Evolutionary conservation across 1,140 invertebrate genomes (phyloP).

Genomic region (Pseudomyrmex dendroicus): DNA sequence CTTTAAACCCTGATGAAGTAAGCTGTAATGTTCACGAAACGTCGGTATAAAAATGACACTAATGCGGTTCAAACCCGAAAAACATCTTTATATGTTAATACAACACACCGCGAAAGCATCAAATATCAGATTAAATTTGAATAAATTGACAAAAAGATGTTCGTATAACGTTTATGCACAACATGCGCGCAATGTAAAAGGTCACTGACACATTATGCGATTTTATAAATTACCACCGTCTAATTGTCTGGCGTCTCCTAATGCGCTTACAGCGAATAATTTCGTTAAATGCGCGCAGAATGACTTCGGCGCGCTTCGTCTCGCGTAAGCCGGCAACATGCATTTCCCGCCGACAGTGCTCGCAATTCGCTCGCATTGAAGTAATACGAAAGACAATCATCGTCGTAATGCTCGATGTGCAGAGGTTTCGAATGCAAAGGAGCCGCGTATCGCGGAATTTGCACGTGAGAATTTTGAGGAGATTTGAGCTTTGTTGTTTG

Average conservation of each 20-base stretch:
- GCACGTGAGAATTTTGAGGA: constrained; percentile 15
- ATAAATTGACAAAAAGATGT: too few relatives aligned
- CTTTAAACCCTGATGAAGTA: too few relatives aligned
- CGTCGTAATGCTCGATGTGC: not conserved
- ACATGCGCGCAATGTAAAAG: not conserved
- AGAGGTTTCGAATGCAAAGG: constrained; percentile 1
- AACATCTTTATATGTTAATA: too few relatives aligned
- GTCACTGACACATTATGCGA: not conserved
- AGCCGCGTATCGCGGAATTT: constrained; percentile 30
- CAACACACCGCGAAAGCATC: too few relatives aligned
- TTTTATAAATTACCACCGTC: constrained; percentile 1
- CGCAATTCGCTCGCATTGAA: constrained; percentile 31
- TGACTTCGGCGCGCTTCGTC: constrained; percentile 8
- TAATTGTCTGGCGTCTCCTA: not conserved
- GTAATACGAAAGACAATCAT: constrained; percentile 19
- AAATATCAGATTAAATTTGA: too few relatives aligned
- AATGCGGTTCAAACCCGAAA: too few relatives aligned
- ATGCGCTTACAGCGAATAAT: not conserved
- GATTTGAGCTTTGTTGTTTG: constrained; percentile 46
- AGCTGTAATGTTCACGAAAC: too few relatives aligned
- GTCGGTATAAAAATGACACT: too few relatives aligned
- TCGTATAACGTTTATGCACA: too few relatives aligned
- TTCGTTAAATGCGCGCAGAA: constrained; percentile 18
- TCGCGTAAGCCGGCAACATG: constrained; percentile 19
- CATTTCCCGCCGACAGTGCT: constrained; percentile 23